Base-by-base conservation (phyloP, 2,888 invertebrate species). In the Drosophila neotestacea region DNA sequence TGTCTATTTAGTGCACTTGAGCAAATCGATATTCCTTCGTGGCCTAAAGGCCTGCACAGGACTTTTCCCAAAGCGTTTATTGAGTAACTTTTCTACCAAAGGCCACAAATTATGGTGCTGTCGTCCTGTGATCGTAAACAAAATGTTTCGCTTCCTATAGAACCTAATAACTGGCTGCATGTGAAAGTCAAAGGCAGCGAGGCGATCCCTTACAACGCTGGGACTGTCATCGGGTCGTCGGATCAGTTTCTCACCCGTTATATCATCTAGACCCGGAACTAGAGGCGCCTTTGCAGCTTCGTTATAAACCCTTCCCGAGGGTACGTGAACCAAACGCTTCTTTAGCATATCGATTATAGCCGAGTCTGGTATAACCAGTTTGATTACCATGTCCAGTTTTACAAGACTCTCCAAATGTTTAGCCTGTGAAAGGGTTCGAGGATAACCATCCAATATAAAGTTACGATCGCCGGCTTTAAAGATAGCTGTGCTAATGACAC, bases 361-460 rank as follows among this genome's bases (percentile, higher is more conserved):
- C 0, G 22, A 36, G 0, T 22, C 4, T 0, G 79, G 68, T 44
- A 81, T 27, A 2, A 47, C 48, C 47, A 81, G 16, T 30, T 60
- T 59, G 6, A 73, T 28, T 2, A 68, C 73, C 50, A 63, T 42
- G 28, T 73, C 68, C 28, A 73, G 9, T 0, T 47, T 34, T 0
- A 62, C 41, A 4, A 73, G 16, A 0, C 7, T 2, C 0, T 74
- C 46, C 10, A 81, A 54, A 6, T 69, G 38, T 0, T 13, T 3
- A 0, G 81, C 79, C 62, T 81, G 79, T 0, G 7, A 6, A 0
- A 73, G 13, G 13, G 38, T 81, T 0, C 81, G 69, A 1, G 81
- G 81, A 42, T 69, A 81, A 0, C 81, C 81, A 16, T 81, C 81
- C 2, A 81, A 60, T 5, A 81, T 44, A 11, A 52, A 58, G n/a